Evolutionary conservation across 35 echinoderm and acorn worm genomes (phyloP).

Genomic region (Nesometra sesokonis): DNA sequence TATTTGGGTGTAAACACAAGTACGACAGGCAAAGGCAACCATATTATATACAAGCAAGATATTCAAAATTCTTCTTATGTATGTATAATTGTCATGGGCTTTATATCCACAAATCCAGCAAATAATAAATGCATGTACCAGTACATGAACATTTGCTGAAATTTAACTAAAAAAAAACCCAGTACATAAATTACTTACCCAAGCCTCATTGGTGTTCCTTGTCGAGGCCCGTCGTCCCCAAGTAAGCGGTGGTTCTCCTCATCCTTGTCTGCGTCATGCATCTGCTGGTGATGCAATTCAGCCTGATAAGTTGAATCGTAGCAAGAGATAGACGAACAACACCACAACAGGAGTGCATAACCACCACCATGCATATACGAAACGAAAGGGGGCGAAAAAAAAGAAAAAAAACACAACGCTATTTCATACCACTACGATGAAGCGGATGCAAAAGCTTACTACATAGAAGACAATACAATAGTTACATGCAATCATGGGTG

Average conservation of each 20-base stretch:
- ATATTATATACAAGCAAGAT: too few relatives aligned
- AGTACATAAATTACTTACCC: conserved; percentile 22
- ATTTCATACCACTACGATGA: not conserved
- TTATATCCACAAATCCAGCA: too few relatives aligned
- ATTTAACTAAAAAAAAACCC: too few relatives aligned
- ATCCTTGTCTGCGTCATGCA: conserved; percentile 60
- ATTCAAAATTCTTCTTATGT: too few relatives aligned
- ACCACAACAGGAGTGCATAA: not conserved
- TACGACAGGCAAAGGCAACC: too few relatives aligned
- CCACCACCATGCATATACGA: not conserved
- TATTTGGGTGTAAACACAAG: too few relatives aligned
- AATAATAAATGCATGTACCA: too few relatives aligned
- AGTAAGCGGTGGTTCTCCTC: conserved; percentile 59
- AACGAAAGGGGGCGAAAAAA: not conserved
- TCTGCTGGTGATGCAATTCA: conserved; percentile 93
- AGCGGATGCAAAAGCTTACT: not conserved
- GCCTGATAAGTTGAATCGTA: conserved; percentile 27
- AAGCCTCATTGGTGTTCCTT: conserved; percentile 56
- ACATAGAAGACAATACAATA: too few relatives aligned
- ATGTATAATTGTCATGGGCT: too few relatives aligned
- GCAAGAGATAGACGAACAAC: not conserved
- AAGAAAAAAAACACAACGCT: not conserved
- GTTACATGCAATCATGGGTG: too few relatives aligned
- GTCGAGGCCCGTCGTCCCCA: conserved; percentile 57
- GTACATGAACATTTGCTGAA: too few relatives aligned